Evolutionary conservation across 1,140 invertebrate genomes (phyloP).

Genomic region (Drosophila athabasca): DNA sequence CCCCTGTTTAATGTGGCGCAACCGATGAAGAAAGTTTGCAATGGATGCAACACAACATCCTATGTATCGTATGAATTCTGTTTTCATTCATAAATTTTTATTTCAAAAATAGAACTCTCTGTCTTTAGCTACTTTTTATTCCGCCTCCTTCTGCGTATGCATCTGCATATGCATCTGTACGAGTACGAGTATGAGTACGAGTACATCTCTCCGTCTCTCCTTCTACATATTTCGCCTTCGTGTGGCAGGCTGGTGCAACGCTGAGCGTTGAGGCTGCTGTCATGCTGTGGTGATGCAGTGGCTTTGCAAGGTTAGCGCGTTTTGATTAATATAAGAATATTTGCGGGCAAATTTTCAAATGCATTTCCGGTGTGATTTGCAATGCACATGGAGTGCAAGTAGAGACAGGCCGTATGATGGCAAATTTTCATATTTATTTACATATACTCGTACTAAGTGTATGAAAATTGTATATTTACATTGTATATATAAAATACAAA

Average conservation of each 20-base stretch:
- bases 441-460: not conserved
- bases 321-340: conserved; percentile 66
- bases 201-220: not conserved
- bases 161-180: too few relatives aligned
- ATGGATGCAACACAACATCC: conserved; percentile 4
- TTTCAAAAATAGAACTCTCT: conserved; percentile 55
- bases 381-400: conserved; percentile 16
- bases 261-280: conserved; percentile 27
- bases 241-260: conserved; percentile 3
- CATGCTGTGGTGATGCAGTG: conserved; percentile 11
- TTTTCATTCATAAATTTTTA: conserved; percentile 67
- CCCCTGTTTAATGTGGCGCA: not conserved
- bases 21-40: not conserved
- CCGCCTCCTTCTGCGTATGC: not conserved
- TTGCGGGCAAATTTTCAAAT: conserved; percentile 45
- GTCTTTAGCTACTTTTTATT: conserved; percentile 9
- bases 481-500: not conserved
- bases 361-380: conserved; percentile 59
- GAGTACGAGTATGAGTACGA: too few relatives aligned
- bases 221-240: not conserved
- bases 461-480: not conserved
- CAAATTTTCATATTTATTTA: not conserved
- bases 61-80: conserved; percentile 29
- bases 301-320: conserved; percentile 55
- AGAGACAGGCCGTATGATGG: not conserved